phyloP scores from a whole-genome alignment of 1,140 invertebrate species.

The Pentalonia nigronervosa region DNA sequence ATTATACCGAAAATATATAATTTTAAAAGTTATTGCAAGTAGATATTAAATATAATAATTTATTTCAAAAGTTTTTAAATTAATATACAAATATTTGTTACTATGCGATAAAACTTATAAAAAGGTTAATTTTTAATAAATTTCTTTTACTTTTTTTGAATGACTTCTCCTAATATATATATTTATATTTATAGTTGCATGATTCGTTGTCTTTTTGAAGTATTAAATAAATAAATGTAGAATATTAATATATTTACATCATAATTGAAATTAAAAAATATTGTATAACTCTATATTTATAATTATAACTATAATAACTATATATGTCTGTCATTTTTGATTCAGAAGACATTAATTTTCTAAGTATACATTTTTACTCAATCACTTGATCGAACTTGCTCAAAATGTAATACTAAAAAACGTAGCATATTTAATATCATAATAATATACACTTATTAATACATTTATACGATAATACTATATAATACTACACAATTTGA shows the following conservation, averaged over 20 bases:
- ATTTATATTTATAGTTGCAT: too few species aligned
- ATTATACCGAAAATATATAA: not conserved
- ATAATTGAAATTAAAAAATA: not conserved
- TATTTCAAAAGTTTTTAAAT: not conserved
- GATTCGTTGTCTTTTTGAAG: too few species aligned
- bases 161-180: not conserved
- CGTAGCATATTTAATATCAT: not conserved
- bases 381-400: not conserved
- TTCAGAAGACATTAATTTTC: not conserved
- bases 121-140: not conserved
- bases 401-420: not conserved
- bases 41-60: not conserved
- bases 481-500: not conserved
- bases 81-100: not conserved
- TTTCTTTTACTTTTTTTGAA: not conserved
- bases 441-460: not conserved
- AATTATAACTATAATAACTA: not conserved
- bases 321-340: not conserved
- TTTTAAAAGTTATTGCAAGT: not conserved
- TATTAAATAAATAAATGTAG: not conserved
- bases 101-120: not conserved
- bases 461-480: not conserved
- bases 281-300: not conserved
- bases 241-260: not conserved
- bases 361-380: not conserved